A percentile compares a stretch with the other conserved stretches of the same genome.
Evolutionary conservation across 2,113 vertebrate genomes (phyloP).

Genomic region (Rhipidura dahli): DNA sequence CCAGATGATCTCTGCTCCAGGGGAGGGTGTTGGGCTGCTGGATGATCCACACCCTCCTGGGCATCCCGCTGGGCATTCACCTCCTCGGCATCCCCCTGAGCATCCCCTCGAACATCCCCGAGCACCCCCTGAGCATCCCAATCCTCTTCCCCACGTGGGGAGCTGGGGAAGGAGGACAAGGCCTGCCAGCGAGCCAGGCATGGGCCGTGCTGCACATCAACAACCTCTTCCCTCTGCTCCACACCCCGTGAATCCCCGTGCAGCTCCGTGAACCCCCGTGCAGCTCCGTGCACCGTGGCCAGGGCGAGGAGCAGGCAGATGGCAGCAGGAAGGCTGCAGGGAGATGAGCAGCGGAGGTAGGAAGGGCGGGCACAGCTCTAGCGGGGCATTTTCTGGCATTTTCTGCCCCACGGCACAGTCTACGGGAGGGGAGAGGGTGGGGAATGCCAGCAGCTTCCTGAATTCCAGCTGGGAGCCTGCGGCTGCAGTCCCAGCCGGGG

Average conservation of each 20-base stretch:
- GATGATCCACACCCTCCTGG: not conserved
- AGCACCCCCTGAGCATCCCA: not conserved
- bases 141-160: not conserved
- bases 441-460: not conserved
- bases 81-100: not conserved
- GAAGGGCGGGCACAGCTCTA: not conserved
- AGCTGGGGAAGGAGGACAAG: not conserved
- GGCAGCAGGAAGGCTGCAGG: not conserved
- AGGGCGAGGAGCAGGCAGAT: not conserved
- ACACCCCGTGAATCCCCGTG: not conserved
- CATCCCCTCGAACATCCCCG: not conserved
- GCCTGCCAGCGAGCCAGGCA: not conserved
- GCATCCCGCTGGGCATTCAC: not conserved
- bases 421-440: accelerated
- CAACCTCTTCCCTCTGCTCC: not conserved
- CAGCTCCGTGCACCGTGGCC: accelerated
- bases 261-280: accelerated
- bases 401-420: not conserved
- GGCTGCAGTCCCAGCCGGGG: not conserved
- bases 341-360: not conserved
- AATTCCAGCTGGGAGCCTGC: not conserved
- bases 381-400: not conserved
- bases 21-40: not conserved
- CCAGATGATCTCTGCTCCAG: not conserved
- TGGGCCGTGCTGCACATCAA: not conserved